Evolutionary conservation across 2,888 invertebrate genomes (phyloP).

Genomic region (Rhagium mordax): DNA sequence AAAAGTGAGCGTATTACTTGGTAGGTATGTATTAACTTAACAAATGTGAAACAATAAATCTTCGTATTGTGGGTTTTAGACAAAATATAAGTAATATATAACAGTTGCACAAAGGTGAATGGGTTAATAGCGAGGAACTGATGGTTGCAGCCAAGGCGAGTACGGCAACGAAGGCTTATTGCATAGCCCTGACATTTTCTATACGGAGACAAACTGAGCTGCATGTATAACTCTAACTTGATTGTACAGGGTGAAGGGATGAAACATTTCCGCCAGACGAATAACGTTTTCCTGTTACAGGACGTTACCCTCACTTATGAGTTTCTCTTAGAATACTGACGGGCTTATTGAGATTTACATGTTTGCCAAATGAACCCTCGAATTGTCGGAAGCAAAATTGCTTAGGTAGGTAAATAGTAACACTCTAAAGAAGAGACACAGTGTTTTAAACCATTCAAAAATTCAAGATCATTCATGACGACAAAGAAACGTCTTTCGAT

Average conservation of each 20-base stretch:
- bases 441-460: no score
- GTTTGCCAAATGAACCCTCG: neutral
- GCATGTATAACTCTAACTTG: conserved; percentile 38
- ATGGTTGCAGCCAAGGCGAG: conserved; percentile 10
- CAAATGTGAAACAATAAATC: conserved; percentile 13
- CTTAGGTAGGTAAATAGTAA: neutral
- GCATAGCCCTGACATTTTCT: conserved; percentile 26
- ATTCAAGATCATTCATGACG: no score
- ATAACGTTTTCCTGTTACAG: conserved; percentile 21
- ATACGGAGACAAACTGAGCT: conserved; percentile 36
- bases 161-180: conserved; percentile 3
- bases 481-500: no score
- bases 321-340: conserved; percentile 33
- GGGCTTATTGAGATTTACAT: conserved; percentile 28
- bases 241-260: conserved; percentile 39
- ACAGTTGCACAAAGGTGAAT: conserved; percentile 24
- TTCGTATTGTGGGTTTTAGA: neutral
- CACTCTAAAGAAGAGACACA: neutral
- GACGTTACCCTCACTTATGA: conserved; percentile 35
- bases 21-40: conserved; percentile 5
- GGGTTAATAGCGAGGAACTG: conserved; percentile 13
- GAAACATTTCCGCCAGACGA: conserved; percentile 40
- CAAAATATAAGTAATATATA: conserved; percentile 25
- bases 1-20: neutral
- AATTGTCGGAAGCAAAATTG: neutral